Conservation (phyloP, 2,797 vertebrate genomes). For the Poliocrania exsul region DNA sequence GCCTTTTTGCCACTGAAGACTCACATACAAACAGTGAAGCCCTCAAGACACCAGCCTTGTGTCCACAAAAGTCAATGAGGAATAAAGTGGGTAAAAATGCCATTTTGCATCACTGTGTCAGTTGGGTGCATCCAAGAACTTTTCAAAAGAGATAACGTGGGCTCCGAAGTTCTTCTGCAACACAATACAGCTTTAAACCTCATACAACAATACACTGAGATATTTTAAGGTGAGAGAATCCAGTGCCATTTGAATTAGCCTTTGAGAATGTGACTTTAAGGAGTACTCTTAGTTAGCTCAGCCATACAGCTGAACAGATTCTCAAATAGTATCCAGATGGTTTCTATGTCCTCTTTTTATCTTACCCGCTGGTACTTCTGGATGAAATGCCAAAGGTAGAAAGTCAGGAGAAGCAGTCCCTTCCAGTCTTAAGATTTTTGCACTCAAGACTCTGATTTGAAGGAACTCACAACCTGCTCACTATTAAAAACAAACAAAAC, state of each 20-base stretch:
- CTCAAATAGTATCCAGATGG: not conserved
- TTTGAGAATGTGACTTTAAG: not conserved
- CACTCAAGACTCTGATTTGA: not conserved
- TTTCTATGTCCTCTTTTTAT: not conserved
- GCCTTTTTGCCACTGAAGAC: not conserved
- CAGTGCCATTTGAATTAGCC: not conserved
- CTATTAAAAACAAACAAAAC: constrained; percentile 2
- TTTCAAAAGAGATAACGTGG: not conserved
- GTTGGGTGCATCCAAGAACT: not conserved
- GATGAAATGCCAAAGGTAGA: not conserved
- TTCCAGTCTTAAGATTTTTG: not conserved
- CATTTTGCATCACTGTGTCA: not conserved
- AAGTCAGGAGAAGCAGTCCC: not conserved
- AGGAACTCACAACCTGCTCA: not conserved
- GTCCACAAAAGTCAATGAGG: not conserved
- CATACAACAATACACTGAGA: not conserved
- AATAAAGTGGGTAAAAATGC: not conserved
- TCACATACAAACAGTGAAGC: not conserved
- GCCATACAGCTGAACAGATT: not conserved
- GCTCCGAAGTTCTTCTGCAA: not conserved
- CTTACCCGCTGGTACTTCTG: not conserved
- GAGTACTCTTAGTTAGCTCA: not conserved
- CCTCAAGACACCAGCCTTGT: not conserved
- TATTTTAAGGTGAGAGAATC: not conserved
- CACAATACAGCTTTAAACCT: not conserved